Evolutionary conservation across 1,140 invertebrate species (phyloP).

Genomic region (Drosophila equinoxialis): DNA sequence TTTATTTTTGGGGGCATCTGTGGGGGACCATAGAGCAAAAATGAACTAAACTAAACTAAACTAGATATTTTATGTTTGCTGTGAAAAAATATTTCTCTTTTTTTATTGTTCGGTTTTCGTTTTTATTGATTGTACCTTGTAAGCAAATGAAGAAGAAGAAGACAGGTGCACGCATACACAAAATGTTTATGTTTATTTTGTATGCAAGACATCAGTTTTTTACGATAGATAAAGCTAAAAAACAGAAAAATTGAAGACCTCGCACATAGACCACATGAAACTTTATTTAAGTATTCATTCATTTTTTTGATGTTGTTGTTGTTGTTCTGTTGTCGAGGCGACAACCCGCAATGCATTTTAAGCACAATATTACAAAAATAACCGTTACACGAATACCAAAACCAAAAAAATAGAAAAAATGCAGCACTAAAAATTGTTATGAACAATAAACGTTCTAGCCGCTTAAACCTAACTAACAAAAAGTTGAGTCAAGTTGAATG

Average conservation of each 20-base stretch:
- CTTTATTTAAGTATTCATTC: slow-evolving; percentile 11
- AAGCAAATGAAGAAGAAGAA: slow-evolving; percentile 19
- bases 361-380: slow-evolving; percentile 35
- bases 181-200: slow-evolving; percentile 37
- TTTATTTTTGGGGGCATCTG: slow-evolving; percentile 41
- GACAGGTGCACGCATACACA: slow-evolving; percentile 36
- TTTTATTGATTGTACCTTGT: slow-evolving; percentile 15
- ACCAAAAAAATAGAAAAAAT: slow-evolving; percentile 37
- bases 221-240: slow-evolving; percentile 9
- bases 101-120: background rate
- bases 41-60: slow-evolving; percentile 9
- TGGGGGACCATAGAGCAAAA: slow-evolving; percentile 8
- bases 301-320: background rate
- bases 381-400: slow-evolving; percentile 49
- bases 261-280: slow-evolving; percentile 16
- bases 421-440: slow-evolving; percentile 6
- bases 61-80: slow-evolving; percentile 9
- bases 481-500: slow-evolving; percentile 16
- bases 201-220: slow-evolving; percentile 63
- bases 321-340: background rate
- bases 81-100: background rate
- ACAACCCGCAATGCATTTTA: slow-evolving; percentile 57
- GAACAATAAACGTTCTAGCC: slow-evolving; percentile 25
- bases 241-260: background rate
- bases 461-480: slow-evolving; percentile 16